phyloP scores from a whole-genome alignment of 2,888 invertebrate genomes.

The Aplocera efformata region DNA sequence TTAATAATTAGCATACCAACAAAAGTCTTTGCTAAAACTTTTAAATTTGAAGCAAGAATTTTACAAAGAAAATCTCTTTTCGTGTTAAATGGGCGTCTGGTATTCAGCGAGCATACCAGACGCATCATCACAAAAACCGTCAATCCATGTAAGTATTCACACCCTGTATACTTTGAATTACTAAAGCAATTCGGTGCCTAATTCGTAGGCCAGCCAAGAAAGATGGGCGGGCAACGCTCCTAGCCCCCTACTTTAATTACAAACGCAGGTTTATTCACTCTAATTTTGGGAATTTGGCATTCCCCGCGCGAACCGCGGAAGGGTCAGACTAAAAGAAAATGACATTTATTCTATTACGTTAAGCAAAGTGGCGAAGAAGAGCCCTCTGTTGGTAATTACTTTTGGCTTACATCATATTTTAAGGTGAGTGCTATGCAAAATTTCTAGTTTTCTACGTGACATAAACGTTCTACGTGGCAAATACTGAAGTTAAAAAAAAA shows the following conservation, averaged over 20 bases:
- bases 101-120: too few species aligned
- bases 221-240: conserved; percentile 67
- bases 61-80: too few species aligned
- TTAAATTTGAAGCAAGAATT: too few species aligned
- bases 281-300: conserved; percentile 78
- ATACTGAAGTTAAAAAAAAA: too few species aligned
- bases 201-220: conserved; percentile 78
- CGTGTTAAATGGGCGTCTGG: too few species aligned
- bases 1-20: too few species aligned
- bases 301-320: conserved; percentile 76
- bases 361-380: conserved; percentile 67
- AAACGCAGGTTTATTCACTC: conserved; percentile 76
- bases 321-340: conserved; percentile 78
- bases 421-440: too few species aligned
- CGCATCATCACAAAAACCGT: conserved; percentile 28
- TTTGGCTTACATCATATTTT: conserved; percentile 31
- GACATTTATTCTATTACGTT: conserved; percentile 79
- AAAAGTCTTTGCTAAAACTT: too few species aligned
- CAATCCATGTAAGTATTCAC: too few species aligned
- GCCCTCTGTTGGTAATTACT: conserved; percentile 65
- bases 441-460: too few species aligned
- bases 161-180: conserved; percentile 68
- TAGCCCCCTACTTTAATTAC: conserved; percentile 72
- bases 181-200: conserved; percentile 77
- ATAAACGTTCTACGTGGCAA: too few species aligned